Evolutionary conservation across 1,140 invertebrate genomes (phyloP).

Genomic region (Ceratina japonica): DNA sequence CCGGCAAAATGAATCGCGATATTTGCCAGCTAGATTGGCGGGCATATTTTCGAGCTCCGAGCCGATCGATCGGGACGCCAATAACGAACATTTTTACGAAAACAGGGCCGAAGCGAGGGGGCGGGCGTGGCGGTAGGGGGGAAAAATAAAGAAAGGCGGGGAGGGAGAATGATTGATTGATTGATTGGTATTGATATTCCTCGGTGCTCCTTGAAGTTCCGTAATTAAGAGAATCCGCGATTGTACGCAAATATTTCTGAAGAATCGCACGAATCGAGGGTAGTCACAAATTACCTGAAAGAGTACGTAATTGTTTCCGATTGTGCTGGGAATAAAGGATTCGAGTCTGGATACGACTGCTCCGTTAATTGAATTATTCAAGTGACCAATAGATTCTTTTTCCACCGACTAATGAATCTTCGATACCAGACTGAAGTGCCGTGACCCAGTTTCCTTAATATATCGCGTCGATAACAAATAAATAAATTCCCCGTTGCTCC

Average conservation of each 20-base stretch:
- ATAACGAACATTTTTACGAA: conserved; percentile 28
- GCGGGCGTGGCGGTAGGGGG: too few relatives aligned
- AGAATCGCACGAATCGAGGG: too few relatives aligned
- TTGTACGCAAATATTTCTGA: not conserved
- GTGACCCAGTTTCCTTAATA: conserved; percentile 13
- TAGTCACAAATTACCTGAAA: not conserved
- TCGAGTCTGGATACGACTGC: not conserved
- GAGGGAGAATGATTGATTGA: conserved; percentile 6
- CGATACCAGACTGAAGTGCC: not conserved
- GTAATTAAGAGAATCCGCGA: not conserved
- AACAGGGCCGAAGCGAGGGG: not conserved
- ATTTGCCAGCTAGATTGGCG: conserved; percentile 23
- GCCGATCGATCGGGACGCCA: conserved; percentile 13
- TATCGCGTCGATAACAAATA: not conserved
- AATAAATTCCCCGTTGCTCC: not conserved
- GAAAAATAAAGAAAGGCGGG: not conserved
- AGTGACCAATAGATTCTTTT: conserved; percentile 7
- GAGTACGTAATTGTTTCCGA: not conserved
- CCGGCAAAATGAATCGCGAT: conserved; percentile 33
- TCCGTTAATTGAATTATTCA: conserved; percentile 24
- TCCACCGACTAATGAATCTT: conserved; percentile 1
- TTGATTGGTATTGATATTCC: not conserved
- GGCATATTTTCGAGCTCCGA: conserved; percentile 17
- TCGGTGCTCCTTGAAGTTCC: not conserved
- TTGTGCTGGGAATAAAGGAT: not conserved